phyloP scores from a whole-genome alignment of 2,888 invertebrate species.

The Deroplatys truncata region DNA sequence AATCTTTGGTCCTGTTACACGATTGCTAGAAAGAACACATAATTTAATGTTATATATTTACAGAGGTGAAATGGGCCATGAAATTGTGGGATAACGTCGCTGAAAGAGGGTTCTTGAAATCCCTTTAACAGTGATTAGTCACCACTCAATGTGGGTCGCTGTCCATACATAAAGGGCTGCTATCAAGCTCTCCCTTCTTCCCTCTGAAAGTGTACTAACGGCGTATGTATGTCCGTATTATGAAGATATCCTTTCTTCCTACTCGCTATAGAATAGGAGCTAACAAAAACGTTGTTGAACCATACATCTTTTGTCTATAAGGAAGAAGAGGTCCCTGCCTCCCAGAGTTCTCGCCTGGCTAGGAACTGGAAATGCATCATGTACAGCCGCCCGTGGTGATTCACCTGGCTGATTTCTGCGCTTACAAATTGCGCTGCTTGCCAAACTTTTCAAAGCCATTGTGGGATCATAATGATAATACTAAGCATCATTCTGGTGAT shows the following conservation, averaged over 20 bases:
- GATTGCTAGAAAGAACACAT: too few species aligned
- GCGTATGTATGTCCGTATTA: not conserved
- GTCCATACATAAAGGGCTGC: not conserved
- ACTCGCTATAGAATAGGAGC: not conserved
- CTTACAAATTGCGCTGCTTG: not conserved
- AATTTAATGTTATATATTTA: too few species aligned
- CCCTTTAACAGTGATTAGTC: not conserved
- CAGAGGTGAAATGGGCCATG: not conserved
- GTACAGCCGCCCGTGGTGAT: not conserved
- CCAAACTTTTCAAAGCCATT: not conserved
- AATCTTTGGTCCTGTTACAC: too few species aligned
- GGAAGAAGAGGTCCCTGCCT: not conserved
- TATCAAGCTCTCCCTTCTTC: not conserved
- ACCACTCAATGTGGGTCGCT: not conserved
- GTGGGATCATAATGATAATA: not conserved
- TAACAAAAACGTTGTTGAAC: constrained; percentile 2
- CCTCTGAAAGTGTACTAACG: too few species aligned
- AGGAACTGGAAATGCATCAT: not conserved
- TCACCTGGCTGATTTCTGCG: not conserved
- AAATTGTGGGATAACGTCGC: not conserved
- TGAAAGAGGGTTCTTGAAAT: not conserved
- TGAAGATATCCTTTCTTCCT: not conserved
- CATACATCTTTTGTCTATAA: constrained; percentile 4
- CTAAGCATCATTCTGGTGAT: not conserved
- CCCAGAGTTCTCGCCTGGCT: not conserved